Base-by-base conservation (phyloP, 92 coral and sea anemone genomes). In the Virgularia gustaviana region DNA sequence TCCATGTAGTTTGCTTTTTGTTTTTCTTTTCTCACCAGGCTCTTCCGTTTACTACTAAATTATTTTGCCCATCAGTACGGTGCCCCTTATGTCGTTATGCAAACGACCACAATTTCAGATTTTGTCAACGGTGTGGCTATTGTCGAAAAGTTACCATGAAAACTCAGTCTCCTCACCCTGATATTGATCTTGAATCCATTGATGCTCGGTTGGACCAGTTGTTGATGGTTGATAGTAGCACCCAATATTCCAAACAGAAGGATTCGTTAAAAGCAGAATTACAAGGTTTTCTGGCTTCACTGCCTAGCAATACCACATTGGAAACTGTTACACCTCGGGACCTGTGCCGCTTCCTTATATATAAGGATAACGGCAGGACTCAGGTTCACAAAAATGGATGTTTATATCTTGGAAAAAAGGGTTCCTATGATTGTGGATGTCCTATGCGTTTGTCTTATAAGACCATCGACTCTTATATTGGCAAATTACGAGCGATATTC, bases 81-180 rank as follows among this genome's bases (percentile, higher is more conserved):
- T 80, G 83, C 64, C 89, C 89, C 18, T 39, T 38, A 11, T 81
- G 89, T 41, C 15, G 44, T 33, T 78, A 85, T 51, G 86, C 84
- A 37, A 81, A 85, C 35, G 86, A 77, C 33, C 59, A 56, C 45
- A 86, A 78, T 65, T 85, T 85, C 33, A 56, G 81, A 13, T 85
- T 47, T 70, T 85, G 86, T 43, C 90, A 85, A 51, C 81, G 68
- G 0, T 82, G 86, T 81, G 84, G 90, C 30, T 77, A 76, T 53
- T 42, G 38, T 29, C 66, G 83, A 24, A 71, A 76, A 61, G 9
- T 39, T 49, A 31, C 12, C 49, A 33, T 52, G 11, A 28, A 18
- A 29, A 34, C 19, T 1, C 16, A 9, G 19, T 32, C 54, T 23
- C 36, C 20, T 35, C 65, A 15, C 22, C 9, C 49, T 25, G 64